A percentile compares a stretch with the other conserved stretches of the same genome.
Conservation (phyloP, 2,113 vertebrate genomes). For the Elachura formosa region DNA sequence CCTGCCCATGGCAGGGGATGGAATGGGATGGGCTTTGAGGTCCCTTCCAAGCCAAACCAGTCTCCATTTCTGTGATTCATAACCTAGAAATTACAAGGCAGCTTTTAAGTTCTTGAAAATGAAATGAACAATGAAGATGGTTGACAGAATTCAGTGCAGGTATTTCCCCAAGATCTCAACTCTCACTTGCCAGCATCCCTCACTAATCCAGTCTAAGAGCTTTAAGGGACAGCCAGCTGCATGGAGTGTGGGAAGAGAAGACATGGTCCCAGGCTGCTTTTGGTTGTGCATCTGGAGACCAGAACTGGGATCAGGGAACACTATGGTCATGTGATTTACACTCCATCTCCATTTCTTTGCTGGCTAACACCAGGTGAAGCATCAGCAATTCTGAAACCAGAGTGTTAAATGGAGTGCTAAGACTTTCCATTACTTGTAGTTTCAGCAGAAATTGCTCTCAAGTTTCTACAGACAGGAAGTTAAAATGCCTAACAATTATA, state of each 20-base stretch:
- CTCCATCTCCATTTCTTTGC: neutral
- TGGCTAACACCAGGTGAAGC: neutral
- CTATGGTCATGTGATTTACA: neutral
- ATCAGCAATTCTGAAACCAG: neutral
- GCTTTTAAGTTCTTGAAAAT: neutral
- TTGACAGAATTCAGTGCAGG: neutral
- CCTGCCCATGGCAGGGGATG: neutral
- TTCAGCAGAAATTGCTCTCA: neutral
- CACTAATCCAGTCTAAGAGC: neutral
- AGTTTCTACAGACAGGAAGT: neutral
- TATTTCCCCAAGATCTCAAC: neutral
- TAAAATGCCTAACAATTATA: slow-evolving; percentile 14
- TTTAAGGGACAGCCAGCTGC: neutral
- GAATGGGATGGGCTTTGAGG: neutral
- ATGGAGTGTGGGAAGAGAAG: neutral
- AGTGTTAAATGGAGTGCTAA: neutral
- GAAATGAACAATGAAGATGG: neutral
- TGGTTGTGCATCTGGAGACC: neutral
- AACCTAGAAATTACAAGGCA: neutral
- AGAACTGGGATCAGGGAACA: neutral
- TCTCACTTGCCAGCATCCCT: neutral
- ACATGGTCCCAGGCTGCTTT: neutral
- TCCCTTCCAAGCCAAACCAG: neutral
- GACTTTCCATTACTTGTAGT: neutral
- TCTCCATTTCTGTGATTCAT: neutral